Evolutionary conservation across 2,797 vertebrate species (phyloP).

Genomic region (Gambusia yucatana): DNA sequence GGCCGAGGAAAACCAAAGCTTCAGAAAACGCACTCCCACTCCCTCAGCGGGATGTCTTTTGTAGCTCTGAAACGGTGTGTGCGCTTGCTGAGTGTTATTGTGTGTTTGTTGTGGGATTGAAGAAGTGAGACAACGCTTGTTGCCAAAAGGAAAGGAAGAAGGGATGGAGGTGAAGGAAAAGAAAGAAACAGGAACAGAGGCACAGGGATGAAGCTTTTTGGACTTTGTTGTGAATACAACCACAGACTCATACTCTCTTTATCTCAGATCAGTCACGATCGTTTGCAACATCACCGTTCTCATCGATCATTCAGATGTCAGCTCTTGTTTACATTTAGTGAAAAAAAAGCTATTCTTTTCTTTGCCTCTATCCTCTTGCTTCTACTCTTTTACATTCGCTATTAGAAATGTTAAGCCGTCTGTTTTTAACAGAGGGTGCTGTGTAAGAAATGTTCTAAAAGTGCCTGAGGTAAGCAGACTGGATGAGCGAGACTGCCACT

Average conservation of each 20-base stretch:
- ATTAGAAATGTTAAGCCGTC: slow-evolving; percentile 36
- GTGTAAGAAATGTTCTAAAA: slow-evolving; percentile 46
- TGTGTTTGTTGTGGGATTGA: slow-evolving; percentile 68
- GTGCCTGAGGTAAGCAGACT: slow-evolving; percentile 35
- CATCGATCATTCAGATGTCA: slow-evolving; percentile 52
- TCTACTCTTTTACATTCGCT: slow-evolving; percentile 32
- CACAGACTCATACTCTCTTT: slow-evolving; percentile 3
- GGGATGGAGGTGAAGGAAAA: slow-evolving; percentile 52
- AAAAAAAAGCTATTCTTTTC: slow-evolving; percentile 20
- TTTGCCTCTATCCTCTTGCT: slow-evolving; percentile 18
- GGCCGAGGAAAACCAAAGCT: slow-evolving; percentile 63
- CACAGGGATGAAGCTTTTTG: slow-evolving; percentile 54
- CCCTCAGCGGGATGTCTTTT: slow-evolving; percentile 70
- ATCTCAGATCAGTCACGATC: slow-evolving; percentile 47
- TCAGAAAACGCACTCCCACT: slow-evolving; percentile 69
- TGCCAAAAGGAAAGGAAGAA: slow-evolving; percentile 56
- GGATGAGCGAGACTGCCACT: slow-evolving; percentile 43
- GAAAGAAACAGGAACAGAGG: slow-evolving; percentile 42
- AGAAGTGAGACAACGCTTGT: slow-evolving; percentile 67
- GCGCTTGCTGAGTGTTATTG: slow-evolving; percentile 50
- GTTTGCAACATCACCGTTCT: slow-evolving; percentile 38
- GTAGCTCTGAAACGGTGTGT: slow-evolving; percentile 65
- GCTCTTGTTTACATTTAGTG: slow-evolving; percentile 50
- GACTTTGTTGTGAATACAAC: slow-evolving; percentile 46
- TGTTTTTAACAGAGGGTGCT: slow-evolving; percentile 38